Evolutionary conservation across 1,140 invertebrate genomes (phyloP), one percentile per base, ranked within the genome.

Genomic region (Dufourea novaeangliae): DNA sequence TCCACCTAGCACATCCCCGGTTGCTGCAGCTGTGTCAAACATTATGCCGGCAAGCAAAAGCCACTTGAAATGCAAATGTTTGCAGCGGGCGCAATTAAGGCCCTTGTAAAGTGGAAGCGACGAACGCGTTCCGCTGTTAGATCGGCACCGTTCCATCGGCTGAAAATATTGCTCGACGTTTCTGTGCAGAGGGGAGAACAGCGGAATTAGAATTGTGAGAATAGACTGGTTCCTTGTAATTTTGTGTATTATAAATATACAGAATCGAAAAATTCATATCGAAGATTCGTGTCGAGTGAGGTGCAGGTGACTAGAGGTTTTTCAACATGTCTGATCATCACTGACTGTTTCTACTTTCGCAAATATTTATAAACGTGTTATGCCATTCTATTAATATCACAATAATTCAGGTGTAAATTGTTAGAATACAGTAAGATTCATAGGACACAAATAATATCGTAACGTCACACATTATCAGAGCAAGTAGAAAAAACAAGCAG

Each of bases 61-160:
- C 80, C 78, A 70, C 86, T 87, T 86, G 85, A 86, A 87, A 87
- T 86, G 86, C 80, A 87, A 87, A 87, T 87, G 78, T 85, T 86
- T 83, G 83, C 86, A 46, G 66, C 69, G 76, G 25, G 76, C 34
- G 80, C 80, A 86, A 87, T 87, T 87, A 86, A 86, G 83, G 77
- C 50, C 34, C 72, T 83, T 68, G 70, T 29, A 70, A 20, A 37
- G 50, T 39, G 79, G 25, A 78, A 81, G 44, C 54, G 56, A 73
- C 73, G 68, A 64, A 32, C 46, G 64, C 39, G 64, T 78, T 64
- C 34, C 32, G 25, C 63, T 78, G 70, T 62, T 72, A 69, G 66
- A 50, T 67, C 50, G 67, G 54, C 39, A 61, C 73, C 63, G 20
- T 37, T 41, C 52, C 10, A 34, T 17, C 1, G 5, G 5, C 3